phyloP scores from a whole-genome alignment of 2,888 invertebrate genomes.

The Morpho deidamia region DNA sequence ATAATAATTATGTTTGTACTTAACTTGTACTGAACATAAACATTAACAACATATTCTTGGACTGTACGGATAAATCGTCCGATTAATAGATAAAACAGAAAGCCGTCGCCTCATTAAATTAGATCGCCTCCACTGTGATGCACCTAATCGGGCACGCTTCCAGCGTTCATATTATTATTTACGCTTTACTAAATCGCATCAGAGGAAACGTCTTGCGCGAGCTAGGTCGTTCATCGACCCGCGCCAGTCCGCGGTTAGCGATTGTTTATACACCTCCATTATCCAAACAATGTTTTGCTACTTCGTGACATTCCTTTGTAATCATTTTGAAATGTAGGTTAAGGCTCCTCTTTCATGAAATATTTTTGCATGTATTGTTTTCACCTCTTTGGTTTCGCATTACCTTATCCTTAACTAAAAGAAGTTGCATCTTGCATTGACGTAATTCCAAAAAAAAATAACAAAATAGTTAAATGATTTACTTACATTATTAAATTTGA shows the following conservation, averaged over 20 bases:
- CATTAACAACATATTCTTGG: no score
- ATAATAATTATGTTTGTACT: no score
- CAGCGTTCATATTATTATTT: slow-evolving; percentile 8
- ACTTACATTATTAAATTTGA: no score
- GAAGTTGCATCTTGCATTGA: no score
- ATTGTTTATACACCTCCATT: slow-evolving; percentile 68
- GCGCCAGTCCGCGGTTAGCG: slow-evolving; percentile 36
- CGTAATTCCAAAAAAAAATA: no score
- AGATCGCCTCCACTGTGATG: slow-evolving; percentile 4
- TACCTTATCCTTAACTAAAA: slow-evolving; percentile 3
- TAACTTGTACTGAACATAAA: no score
- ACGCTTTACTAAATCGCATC: slow-evolving; percentile 5
- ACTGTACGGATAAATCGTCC: no score
- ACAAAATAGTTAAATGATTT: no score
- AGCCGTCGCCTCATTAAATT: background rate
- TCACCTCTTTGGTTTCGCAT: slow-evolving; percentile 23
- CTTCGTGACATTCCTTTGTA: slow-evolving; percentile 75
- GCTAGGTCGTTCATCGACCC: slow-evolving; percentile 77
- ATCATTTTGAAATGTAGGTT: slow-evolving; percentile 68
- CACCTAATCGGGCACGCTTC: slow-evolving; percentile 16
- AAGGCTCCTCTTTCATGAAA: slow-evolving; percentile 60
- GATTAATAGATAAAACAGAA: background rate
- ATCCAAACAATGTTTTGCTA: slow-evolving; percentile 65
- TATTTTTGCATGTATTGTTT: slow-evolving; percentile 30
- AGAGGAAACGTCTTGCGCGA: slow-evolving; percentile 33